phyloP scores from a whole-genome alignment of 2,113 vertebrate species.

The Indicator maculatus region DNA sequence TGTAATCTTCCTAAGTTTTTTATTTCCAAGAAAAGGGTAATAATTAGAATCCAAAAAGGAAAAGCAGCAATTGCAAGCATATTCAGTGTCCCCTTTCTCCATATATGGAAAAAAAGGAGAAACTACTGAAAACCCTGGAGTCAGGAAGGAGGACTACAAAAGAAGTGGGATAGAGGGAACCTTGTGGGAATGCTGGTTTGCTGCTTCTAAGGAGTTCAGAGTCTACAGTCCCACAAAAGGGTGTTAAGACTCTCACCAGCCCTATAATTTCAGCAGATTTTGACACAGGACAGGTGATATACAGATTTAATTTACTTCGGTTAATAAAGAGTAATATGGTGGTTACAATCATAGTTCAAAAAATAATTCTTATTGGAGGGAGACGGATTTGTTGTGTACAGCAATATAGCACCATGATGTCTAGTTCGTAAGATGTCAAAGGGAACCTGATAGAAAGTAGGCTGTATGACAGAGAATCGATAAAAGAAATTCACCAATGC shows the following conservation, averaged over 20 bases:
- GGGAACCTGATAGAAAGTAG: background rate
- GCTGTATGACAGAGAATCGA: constrained; percentile 33
- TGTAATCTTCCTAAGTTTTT: background rate
- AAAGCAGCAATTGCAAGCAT: background rate
- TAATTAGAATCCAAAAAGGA: background rate
- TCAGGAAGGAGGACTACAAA: background rate
- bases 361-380: background rate
- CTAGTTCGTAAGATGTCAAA: constrained; percentile 40
- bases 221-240: background rate
- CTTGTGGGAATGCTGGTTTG: fast-evolving
- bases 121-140: background rate
- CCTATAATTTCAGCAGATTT: background rate
- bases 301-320: constrained; percentile 2
- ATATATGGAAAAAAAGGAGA: background rate
- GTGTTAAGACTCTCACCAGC: background rate
- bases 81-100: background rate
- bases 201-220: background rate
- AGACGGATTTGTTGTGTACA: background rate
- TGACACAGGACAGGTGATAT: background rate
- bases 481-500: background rate
- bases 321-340: background rate
- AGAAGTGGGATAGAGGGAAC: background rate
- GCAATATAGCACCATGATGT: background rate
- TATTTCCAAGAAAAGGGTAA: background rate
- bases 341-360: background rate